Evolutionary conservation across 2,797 vertebrate genomes (phyloP).

Genomic region (Taenioides sp.): DNA sequence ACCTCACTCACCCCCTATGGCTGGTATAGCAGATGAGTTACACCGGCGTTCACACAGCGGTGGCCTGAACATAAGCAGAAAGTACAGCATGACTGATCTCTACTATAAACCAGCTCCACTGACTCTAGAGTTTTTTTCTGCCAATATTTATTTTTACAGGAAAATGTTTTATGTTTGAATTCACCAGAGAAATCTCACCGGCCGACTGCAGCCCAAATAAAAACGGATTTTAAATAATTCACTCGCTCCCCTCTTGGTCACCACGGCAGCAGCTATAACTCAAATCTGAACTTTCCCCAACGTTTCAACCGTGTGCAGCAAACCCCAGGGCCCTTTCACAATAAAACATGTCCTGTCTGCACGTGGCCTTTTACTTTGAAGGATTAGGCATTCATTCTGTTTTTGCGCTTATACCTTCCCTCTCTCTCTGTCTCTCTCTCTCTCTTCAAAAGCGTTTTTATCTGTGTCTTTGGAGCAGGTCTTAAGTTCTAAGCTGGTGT

Average conservation of each 20-base stretch:
- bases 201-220: background rate
- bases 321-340: slow-evolving; percentile 5
- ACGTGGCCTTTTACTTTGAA: slow-evolving; percentile 22
- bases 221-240: slow-evolving; percentile 9
- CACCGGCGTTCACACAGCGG: background rate
- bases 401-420: slow-evolving; percentile 29
- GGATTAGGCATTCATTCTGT: slow-evolving; percentile 44
- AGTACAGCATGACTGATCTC: background rate
- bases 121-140: background rate
- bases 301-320: background rate
- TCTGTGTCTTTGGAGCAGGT: slow-evolving; percentile 43
- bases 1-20: background rate
- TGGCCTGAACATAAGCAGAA: background rate
- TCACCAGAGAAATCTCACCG: background rate
- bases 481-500: slow-evolving; percentile 45
- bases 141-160: background rate
- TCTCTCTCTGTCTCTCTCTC: slow-evolving; percentile 35
- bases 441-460: slow-evolving; percentile 50
- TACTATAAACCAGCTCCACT: background rate
- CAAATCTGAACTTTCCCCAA: slow-evolving; percentile 1
- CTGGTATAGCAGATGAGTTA: background rate
- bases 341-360: slow-evolving; percentile 25
- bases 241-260: background rate
- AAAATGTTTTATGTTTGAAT: background rate
- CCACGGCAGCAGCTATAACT: slow-evolving; percentile 2